A percentile compares a stretch with the other conserved stretches of the same genome.
Evolutionary conservation across 2,888 invertebrate species (phyloP).

Genomic region (Drosophila rellima): DNA sequence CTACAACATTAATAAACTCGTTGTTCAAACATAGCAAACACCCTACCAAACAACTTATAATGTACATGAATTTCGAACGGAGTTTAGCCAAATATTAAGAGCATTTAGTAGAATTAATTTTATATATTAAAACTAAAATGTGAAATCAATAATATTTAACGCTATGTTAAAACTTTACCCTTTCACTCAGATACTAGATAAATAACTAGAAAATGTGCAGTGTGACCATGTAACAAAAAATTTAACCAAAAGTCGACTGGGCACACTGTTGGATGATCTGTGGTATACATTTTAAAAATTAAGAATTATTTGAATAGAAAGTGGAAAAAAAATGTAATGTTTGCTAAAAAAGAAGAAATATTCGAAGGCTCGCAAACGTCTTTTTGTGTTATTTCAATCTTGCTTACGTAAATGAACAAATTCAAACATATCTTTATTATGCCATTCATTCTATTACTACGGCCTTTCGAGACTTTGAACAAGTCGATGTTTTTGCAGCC

Average conservation of each 20-base stretch:
- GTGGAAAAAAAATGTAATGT: neutral
- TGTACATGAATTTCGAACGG: constrained; percentile 3
- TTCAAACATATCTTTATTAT: neutral
- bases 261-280: neutral
- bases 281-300: neutral
- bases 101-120: neutral
- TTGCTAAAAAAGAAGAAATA: neutral
- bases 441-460: neutral
- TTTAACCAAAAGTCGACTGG: neutral
- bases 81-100: neutral
- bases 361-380: too few relatives aligned
- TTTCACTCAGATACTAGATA: neutral
- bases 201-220: neutral
- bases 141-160: neutral
- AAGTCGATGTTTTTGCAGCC: too few relatives aligned
- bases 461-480: too few relatives aligned
- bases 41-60: constrained; percentile 5
- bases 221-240: neutral
- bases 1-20: neutral
- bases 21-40: neutral
- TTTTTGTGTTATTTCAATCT: too few relatives aligned
- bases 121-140: neutral
- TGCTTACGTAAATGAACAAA: too few relatives aligned
- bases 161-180: neutral
- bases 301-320: neutral